Evolutionary conservation across 2,113 vertebrate genomes (phyloP).

Genomic region (Clinocottus analis): DNA sequence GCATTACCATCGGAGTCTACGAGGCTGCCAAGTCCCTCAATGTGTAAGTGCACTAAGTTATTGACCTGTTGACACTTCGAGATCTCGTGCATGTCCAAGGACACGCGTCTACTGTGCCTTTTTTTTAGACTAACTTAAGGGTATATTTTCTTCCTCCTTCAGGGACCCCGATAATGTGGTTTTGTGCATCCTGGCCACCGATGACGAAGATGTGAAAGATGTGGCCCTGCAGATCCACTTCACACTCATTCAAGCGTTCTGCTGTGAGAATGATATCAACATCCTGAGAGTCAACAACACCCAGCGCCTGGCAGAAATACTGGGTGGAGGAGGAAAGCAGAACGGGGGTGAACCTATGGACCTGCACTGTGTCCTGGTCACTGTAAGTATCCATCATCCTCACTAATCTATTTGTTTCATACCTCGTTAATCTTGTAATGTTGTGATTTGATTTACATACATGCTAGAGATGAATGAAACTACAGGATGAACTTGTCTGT

Average conservation of each 20-base stretch:
- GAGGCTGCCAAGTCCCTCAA: constrained; percentile 97
- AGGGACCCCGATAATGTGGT: constrained; percentile 97
- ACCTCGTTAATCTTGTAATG: neutral
- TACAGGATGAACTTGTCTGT: constrained; percentile 28
- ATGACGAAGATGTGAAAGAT: constrained; percentile 91
- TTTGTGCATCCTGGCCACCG: constrained; percentile 93
- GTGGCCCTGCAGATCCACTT: constrained; percentile 98
- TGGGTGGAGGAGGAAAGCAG: constrained; percentile 80
- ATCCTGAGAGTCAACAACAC: constrained; percentile 96
- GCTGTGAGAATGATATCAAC: constrained; percentile 98
- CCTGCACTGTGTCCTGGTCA: constrained; percentile 95
- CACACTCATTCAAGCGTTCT: constrained; percentile 96
- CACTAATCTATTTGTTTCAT: neutral
- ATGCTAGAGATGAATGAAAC: constrained; percentile 44
- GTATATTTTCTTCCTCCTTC: constrained; percentile 12
- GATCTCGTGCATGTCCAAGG: neutral
- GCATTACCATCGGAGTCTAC: constrained; percentile 94
- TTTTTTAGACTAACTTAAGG: neutral
- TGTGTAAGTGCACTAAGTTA: constrained; percentile 86
- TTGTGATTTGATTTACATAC: neutral
- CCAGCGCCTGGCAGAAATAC: constrained; percentile 90
- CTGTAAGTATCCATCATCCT: constrained; percentile 81
- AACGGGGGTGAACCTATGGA: constrained; percentile 89
- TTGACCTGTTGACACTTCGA: neutral
- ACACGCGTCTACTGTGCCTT: neutral